Conservation (phyloP, 2,113 vertebrate genomes). For the Hemiscyllium ocellatum region DNA sequence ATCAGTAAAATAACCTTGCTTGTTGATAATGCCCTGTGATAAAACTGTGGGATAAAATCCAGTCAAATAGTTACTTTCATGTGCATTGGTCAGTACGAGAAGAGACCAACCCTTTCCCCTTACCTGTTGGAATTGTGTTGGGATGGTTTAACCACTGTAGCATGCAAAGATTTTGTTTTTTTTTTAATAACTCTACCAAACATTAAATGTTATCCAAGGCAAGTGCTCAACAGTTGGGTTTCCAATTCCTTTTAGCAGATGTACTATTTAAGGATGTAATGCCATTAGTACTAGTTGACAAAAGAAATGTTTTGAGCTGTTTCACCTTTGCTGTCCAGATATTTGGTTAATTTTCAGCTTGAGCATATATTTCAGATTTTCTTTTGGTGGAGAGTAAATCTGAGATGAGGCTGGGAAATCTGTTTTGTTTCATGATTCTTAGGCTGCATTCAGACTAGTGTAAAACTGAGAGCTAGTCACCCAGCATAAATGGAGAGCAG, state of each 20-base stretch:
- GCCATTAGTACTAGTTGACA: not conserved
- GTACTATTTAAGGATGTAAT: not conserved
- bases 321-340: not conserved
- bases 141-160: not conserved
- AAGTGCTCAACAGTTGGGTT: not conserved
- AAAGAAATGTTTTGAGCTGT: not conserved
- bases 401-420: not conserved
- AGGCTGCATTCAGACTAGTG: not conserved
- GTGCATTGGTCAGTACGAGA: not conserved
- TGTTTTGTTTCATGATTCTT: not conserved
- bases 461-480: too few relatives aligned
- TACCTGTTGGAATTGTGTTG: not conserved
- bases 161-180: not conserved
- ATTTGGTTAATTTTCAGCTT: not conserved
- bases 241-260: not conserved
- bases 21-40: not conserved
- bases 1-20: not conserved
- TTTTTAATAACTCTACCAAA: not conserved
- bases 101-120: not conserved
- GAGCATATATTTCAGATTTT: not conserved
- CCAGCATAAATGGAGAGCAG: not conserved
- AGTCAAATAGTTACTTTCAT: not conserved
- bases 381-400: not conserved
- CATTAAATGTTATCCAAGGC: not conserved
- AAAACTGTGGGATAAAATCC: not conserved